Conservation (phyloP, 2,888 invertebrate species). For the Nomada ferruginata region DNA sequence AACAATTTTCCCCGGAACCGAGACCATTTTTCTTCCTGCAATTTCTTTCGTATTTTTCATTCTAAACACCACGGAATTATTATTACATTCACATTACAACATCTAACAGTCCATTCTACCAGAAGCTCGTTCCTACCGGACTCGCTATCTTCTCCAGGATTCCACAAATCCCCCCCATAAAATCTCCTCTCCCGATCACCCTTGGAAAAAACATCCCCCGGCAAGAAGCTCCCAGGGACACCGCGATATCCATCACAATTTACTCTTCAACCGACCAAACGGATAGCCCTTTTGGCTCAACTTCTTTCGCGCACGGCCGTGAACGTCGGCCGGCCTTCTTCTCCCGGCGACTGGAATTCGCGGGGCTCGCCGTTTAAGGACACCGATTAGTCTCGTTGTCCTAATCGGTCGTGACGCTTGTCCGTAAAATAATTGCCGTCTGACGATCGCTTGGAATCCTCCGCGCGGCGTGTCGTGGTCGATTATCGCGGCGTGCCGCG, state of each 20-base stretch:
- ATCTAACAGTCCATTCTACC: neutral
- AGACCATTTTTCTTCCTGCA: too few species aligned
- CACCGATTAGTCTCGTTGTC: constrained; percentile 72
- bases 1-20: too few species aligned
- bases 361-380: constrained; percentile 64
- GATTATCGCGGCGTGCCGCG: constrained; percentile 24
- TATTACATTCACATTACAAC: neutral
- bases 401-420: constrained; percentile 68
- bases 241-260: constrained; percentile 31
- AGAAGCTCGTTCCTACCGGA: neutral
- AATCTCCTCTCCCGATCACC: neutral
- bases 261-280: constrained; percentile 4
- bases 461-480: neutral
- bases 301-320: constrained; percentile 42
- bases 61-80: too few species aligned
- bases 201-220: neutral
- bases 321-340: neutral
- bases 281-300: neutral
- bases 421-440: constrained; percentile 72
- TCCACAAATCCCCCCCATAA: neutral
- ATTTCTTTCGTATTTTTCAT: too few species aligned
- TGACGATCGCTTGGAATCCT: constrained; percentile 66
- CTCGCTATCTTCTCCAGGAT: constrained; percentile 6
- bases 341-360: constrained; percentile 44
- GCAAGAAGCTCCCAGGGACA: neutral